Evolutionary conservation across 2,113 vertebrate genomes (phyloP), one percentile per base, ranked within the genome.

Genomic region (Pedetes capensis): DNA sequence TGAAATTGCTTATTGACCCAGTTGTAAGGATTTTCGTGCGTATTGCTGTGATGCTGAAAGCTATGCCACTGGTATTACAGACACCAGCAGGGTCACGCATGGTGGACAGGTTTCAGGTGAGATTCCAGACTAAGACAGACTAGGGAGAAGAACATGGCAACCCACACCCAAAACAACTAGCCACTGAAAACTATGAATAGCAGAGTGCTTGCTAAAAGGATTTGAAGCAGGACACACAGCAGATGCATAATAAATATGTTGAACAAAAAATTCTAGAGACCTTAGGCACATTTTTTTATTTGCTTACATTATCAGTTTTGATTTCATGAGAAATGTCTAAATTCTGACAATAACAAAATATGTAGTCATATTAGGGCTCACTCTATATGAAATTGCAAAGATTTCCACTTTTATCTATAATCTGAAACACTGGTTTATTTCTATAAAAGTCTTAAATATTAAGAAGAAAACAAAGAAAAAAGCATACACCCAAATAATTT

Each of bases 321-420:
- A 76, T 69, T 84, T 91, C 42, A 96, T 47, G 32, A 69, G 53
- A 90, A 6, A 66, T 9, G 32, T 32, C 64, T 93, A 66, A 83
- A 91, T 82, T 89, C 23, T 20, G 53, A 81, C 47, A 90, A 42
- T 42, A 82, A 74, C 32, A 32, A 87, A 68, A 69, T 76, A 79
- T 1, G 2, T 32, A 93, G 18, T 71, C 79, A 18, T 61, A 42
- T 89, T 42, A 86, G n/a, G 69, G 37, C 1, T 16, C 61, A 83
- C 25, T 53, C 44, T 57, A n/a, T 1, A 53, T 29, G 53, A 91
- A 89, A 75, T 71, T 95, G 53, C 66, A 80, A 51, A 87, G n/a
- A 94, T 61, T 91, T 96, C 37, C 68, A 68, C 49, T 87, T 83
- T 81, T 76, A 71, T 44, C 78, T 86, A 87, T 55, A 81, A 78